Evolutionary conservation across 1,140 invertebrate genomes (phyloP).

Genomic region (Achroia grisella): DNA sequence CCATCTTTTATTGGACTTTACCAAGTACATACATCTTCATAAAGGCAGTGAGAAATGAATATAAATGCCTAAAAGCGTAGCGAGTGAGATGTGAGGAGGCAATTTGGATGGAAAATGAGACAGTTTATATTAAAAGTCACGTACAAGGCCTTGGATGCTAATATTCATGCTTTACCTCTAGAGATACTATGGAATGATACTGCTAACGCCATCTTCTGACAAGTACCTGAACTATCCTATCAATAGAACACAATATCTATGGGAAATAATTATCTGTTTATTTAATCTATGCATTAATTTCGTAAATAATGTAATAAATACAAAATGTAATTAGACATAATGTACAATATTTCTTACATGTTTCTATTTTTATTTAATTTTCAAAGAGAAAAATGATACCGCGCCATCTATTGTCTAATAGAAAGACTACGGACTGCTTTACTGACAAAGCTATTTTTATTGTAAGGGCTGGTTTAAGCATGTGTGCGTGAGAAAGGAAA

Average conservation of each 20-base stretch:
- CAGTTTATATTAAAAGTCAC: conserved; percentile 61
- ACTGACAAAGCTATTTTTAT: conserved; percentile 20
- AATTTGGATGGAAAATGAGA: conserved; percentile 65
- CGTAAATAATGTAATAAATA: too few species aligned
- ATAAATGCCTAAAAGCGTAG: conserved; percentile 48
- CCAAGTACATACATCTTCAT: conserved; percentile 47
- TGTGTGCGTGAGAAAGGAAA: conserved; percentile 40
- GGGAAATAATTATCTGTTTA: too few species aligned
- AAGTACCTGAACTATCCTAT: neutral
- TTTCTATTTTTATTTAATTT: too few species aligned
- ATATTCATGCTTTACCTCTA: conserved; percentile 7
- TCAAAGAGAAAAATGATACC: neutral
- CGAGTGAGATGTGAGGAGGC: conserved; percentile 60
- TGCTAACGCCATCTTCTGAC: conserved; percentile 35
- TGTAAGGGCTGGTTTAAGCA: conserved; percentile 7
- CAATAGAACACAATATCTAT: too few species aligned
- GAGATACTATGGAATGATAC: conserved; percentile 10
- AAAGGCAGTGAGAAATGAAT: conserved; percentile 55
- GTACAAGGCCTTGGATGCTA: conserved; percentile 32
- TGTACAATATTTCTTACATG: too few species aligned
- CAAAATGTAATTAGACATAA: too few species aligned
- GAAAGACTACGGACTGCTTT: conserved; percentile 38
- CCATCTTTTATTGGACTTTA: conserved; percentile 25
- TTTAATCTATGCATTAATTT: too few species aligned
- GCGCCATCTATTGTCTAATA: conserved; percentile 45